Conservation (phyloP, 2,113 vertebrate species). For the Tautogolabrus adspersus region DNA sequence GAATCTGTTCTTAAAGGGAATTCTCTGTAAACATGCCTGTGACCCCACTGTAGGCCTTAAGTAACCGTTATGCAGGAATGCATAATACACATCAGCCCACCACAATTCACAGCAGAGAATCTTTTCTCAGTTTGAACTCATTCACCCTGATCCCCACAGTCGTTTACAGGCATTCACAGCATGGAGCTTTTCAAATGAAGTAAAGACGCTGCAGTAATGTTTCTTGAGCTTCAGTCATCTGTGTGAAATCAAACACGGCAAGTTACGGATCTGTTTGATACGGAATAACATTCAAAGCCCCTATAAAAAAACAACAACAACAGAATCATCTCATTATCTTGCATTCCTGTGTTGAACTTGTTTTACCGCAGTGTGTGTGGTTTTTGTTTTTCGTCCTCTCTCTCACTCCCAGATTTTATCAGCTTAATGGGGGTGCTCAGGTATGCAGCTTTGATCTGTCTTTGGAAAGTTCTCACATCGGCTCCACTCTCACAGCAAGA, state of each 20-base stretch:
- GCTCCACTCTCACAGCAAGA: conserved; percentile 71
- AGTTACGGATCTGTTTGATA: conserved; percentile 23
- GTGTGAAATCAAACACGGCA: conserved; percentile 1
- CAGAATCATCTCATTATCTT: conserved; percentile 53
- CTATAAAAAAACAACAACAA: conserved; percentile 28
- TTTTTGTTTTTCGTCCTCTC: conserved; percentile 61
- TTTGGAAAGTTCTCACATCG: conserved; percentile 73
- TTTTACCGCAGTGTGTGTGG: conserved; percentile 46
- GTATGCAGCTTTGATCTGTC: conserved; percentile 77
- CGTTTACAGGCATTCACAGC: neutral
- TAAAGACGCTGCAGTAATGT: neutral
- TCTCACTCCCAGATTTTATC: conserved; percentile 66
- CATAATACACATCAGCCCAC: neutral
- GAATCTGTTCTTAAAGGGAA: too few relatives aligned
- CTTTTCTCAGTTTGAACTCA: conserved; percentile 10
- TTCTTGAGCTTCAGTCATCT: neutral
- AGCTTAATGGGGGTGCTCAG: conserved; percentile 69
- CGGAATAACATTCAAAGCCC: conserved; percentile 8
- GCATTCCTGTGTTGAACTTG: conserved; percentile 52
- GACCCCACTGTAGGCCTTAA: neutral
- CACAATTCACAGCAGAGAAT: neutral
- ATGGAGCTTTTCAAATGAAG: neutral
- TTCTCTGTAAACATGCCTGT: neutral
- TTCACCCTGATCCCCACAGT: neutral
- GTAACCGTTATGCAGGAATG: conserved; percentile 1